Evolutionary conservation across 2,797 vertebrate species (phyloP).

Genomic region (Anolis apletophallus): DNA sequence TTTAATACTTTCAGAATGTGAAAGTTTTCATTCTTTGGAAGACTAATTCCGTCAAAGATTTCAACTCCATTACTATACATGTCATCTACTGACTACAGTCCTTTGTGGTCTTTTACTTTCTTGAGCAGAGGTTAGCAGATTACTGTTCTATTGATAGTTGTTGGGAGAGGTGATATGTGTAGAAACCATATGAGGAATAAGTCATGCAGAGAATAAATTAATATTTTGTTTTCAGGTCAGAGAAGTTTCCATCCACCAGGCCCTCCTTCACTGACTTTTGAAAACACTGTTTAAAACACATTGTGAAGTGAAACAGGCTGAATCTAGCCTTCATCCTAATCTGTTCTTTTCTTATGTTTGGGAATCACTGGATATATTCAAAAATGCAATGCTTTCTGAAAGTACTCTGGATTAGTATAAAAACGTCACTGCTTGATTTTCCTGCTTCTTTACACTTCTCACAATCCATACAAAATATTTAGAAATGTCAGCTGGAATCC

Average conservation of each 20-base stretch:
- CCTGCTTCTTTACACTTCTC: background rate
- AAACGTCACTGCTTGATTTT: background rate
- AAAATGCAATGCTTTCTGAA: background rate
- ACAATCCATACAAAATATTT: background rate
- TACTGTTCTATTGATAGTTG: slow-evolving; percentile 17
- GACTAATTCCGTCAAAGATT: slow-evolving; percentile 7
- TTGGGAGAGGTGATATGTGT: background rate
- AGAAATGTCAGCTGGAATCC: too few species aligned
- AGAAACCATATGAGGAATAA: slow-evolving; percentile 26
- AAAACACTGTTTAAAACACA: slow-evolving; percentile 9
- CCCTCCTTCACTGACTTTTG: slow-evolving; percentile 2
- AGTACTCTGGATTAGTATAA: background rate
- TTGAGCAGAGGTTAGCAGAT: background rate
- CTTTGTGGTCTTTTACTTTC: slow-evolving; percentile 36
- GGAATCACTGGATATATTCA: background rate
- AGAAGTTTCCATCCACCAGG: background rate
- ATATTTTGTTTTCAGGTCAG: slow-evolving; percentile 7
- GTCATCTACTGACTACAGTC: slow-evolving; percentile 1
- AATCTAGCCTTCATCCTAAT: background rate
- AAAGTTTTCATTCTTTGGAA: slow-evolving; percentile 13
- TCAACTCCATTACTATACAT: background rate
- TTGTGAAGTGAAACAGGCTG: background rate
- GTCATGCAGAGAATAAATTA: slow-evolving; percentile 18
- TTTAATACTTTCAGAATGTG: slow-evolving; percentile 12
- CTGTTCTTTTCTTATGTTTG: background rate